Evolutionary conservation across 2,113 vertebrate genomes (phyloP).

Genomic region (Brienomyrus brachyistius): DNA sequence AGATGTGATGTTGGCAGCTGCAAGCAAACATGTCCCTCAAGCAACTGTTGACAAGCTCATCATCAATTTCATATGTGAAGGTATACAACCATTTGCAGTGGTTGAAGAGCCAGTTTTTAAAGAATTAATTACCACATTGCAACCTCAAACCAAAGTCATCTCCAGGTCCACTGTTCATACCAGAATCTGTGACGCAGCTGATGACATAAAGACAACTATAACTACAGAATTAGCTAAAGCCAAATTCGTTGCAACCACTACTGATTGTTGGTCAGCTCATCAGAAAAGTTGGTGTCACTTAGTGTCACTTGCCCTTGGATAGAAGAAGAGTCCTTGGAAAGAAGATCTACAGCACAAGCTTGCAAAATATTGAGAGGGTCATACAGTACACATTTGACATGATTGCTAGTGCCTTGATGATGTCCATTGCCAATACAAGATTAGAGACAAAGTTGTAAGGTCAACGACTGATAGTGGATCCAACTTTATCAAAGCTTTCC

Average conservation of each 20-base stretch:
- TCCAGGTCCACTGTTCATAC: no score
- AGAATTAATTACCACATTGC: no score
- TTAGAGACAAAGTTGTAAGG: constrained; percentile 22
- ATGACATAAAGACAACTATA: no score
- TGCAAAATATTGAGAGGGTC: constrained; percentile 20
- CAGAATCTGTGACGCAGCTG: no score
- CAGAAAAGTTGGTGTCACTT: not conserved
- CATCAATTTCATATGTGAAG: no score
- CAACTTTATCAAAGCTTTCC: constrained; percentile 23
- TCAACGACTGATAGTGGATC: constrained; percentile 23
- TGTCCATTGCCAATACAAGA: constrained; percentile 13
- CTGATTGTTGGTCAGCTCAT: not conserved
- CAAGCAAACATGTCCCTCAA: no score
- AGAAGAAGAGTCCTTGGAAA: not conserved
- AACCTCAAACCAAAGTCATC: no score
- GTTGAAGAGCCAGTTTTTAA: no score
- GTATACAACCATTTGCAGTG: no score
- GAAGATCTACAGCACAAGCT: constrained; percentile 12
- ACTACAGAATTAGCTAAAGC: no score
- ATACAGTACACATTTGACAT: constrained; percentile 18
- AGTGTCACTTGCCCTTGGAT: not conserved
- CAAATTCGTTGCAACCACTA: not conserved
- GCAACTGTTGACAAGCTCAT: no score
- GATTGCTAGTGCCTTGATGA: constrained; percentile 19
- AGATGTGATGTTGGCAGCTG: no score